Base-by-base conservation (phyloP, 2,888 invertebrate genomes). In the Homarus gammarus region DNA sequence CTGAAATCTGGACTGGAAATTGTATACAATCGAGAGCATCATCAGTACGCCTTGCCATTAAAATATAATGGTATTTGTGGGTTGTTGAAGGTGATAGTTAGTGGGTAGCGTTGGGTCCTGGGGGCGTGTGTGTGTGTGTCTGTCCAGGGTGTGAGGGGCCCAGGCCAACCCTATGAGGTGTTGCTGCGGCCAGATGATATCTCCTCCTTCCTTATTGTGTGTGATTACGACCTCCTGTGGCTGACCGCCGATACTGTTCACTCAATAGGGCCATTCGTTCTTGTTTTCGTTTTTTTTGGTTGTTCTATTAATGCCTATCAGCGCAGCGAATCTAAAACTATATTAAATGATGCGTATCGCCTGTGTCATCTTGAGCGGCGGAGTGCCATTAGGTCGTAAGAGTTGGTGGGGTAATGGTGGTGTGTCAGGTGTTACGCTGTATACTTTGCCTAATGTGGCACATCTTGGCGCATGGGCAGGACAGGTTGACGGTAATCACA, bases 31-130 rank as follows among this genome's bases (percentile, higher is more conserved):
- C 56, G 15, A 18, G 18, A 18, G 18, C 18, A 15, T 56, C 38
- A 72, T 72, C 33, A 31, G 38, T 72, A 72, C 38, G 38, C 15
- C 33, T 72, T 36, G 27, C 27, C 38, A 6, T 10, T 18, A 36
- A 72, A 31, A 33, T 72, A 72, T 72, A 72, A 38, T 22, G 2
- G 38, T 2, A 10, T 27, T 36, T 36, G 70, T 12, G 70, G 27
- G 31, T 12, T 5, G 5, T n/a, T 33, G 70, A 10, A 33, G 33
- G 56, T 51, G 12, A 27, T 51, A 49, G 44, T 56, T 49, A 56
- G 31, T 33, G 79, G 51, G 56, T 51, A 56, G 51, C 51, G 36
- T 27, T 51, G 79, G 51, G 79, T 31, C 51, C 36, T 56, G 56
- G 51, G 36, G 51, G 10, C 56, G 36, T 22, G 27, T 61, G 36